phyloP scores from a whole-genome alignment of 64 coral and sea anemone species.

The Montipora cactus region DNA sequence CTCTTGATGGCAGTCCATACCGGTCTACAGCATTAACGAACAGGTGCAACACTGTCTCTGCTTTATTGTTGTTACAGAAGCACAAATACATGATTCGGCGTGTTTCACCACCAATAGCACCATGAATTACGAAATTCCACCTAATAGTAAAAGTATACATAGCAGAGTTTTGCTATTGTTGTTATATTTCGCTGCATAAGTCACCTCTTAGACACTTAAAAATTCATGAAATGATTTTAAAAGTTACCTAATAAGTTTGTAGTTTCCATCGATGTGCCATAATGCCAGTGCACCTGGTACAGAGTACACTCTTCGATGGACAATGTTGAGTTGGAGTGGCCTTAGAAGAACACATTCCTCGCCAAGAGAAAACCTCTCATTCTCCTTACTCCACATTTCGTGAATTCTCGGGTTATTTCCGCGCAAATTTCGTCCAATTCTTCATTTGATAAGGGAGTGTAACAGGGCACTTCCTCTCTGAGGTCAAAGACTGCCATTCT shows the following conservation, averaged over 20 bases:
- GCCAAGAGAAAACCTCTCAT: slow-evolving; percentile 55
- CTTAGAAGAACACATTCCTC: not conserved
- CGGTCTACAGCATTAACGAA: slow-evolving; percentile 54
- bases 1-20: slow-evolving; percentile 69
- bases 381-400: slow-evolving; percentile 72
- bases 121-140: slow-evolving; percentile 1
- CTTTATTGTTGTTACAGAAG: not conserved
- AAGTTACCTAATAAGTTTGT: not conserved
- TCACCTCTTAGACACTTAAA: not conserved
- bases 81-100: not conserved
- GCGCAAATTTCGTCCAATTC: slow-evolving; percentile 28
- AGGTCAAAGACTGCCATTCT: slow-evolving; percentile 13
- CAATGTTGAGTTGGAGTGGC: not conserved
- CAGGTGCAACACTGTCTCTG: not conserved
- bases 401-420: slow-evolving; percentile 37
- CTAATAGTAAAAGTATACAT: not conserved
- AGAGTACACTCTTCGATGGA: not conserved
- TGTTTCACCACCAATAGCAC: slow-evolving; percentile 27
- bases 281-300: not conserved
- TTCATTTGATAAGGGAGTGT: slow-evolving; percentile 18
- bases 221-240: not conserved
- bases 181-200: no score
- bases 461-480: slow-evolving; percentile 45
- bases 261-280: not conserved
- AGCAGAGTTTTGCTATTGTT: not conserved